Evolutionary conservation across 2,888 invertebrate genomes (phyloP).

Genomic region (Plusia festucae): DNA sequence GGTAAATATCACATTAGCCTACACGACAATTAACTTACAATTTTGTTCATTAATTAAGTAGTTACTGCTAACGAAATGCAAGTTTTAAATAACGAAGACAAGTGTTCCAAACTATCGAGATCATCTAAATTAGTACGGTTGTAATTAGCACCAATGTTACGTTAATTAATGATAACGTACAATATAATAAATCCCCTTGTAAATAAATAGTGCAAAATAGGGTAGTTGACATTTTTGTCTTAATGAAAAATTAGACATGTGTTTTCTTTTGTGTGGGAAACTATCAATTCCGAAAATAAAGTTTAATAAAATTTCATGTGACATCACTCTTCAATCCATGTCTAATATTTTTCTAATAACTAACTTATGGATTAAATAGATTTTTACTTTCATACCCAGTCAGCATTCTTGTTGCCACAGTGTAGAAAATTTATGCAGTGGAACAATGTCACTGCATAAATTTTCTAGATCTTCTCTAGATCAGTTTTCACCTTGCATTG

Average conservation of each 20-base stretch:
- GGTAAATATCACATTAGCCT: slow-evolving; percentile 68
- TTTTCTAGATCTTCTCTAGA: too few species aligned
- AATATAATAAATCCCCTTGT: slow-evolving; percentile 6
- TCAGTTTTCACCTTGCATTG: slow-evolving; percentile 15
- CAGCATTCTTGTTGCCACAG: too few species aligned
- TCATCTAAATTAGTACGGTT: slow-evolving; percentile 58
- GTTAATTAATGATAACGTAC: slow-evolving; percentile 18
- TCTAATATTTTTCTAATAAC: too few species aligned
- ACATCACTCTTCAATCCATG: too few species aligned
- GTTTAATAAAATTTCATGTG: not conserved
- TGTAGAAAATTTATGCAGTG: slow-evolving; percentile 21
- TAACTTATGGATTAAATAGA: too few species aligned
- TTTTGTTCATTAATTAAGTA: slow-evolving; percentile 67
- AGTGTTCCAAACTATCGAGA: slow-evolving; percentile 63
- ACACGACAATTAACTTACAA: slow-evolving; percentile 59
- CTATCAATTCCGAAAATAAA: too few species aligned
- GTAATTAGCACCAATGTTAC: slow-evolving; percentile 60
- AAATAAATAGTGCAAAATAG: too few species aligned
- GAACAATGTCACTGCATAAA: slow-evolving; percentile 5
- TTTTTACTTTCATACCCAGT: too few species aligned
- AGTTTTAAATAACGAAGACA: slow-evolving; percentile 50
- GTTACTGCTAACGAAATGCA: slow-evolving; percentile 64
- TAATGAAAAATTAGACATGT: too few species aligned
- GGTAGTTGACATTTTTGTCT: too few species aligned
- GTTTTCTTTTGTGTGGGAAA: too few species aligned